Evolutionary conservation across 2,888 invertebrate species (phyloP), one percentile per base, ranked within the genome.

Genomic region (Incurvaria masculella): DNA sequence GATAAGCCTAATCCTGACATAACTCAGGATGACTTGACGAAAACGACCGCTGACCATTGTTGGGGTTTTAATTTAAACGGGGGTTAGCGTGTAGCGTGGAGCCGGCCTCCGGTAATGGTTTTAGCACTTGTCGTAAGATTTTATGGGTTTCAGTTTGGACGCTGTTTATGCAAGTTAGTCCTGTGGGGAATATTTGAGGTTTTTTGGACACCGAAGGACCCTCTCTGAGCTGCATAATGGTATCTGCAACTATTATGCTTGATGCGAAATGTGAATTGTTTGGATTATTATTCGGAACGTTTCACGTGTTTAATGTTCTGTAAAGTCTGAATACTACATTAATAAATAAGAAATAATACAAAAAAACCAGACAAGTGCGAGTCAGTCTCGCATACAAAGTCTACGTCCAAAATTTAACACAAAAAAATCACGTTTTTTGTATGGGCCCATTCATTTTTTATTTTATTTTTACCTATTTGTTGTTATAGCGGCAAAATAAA

Each of bases 21-120:
- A 78, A 78, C 75, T 78, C 73, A 76, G 75, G 73, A 71, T 75
- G 64, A 68, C 61, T 64, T 64, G 43, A 47, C 20, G 39, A 38
- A 33, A 39, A 17, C 16, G 33, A 44, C 26, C 26, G 18, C 16
- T 41, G 20, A 75, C 76, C 76, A 74, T 74, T 75, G 75, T 76
- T 74, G 75, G 68, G 64, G 64, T 68, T 72, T 75, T 75, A 75
- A 78, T 69, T 78, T 75, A 75, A 73, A 72, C 72, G 64, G 68
- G 62, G 60, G 60, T 61, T 56, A 51, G 50, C 53, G 57, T 58
- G n/a, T 57, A 57, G n/a, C n/a, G n/a, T n/a, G n/a, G n/a, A n/a
- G n/a, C 56, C 60, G 62, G 61, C 57, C 55, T 52, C 53, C 57
- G 54, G 63, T 73, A 76, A 74, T 74, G 71, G 75, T 73, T 75